Evolutionary conservation across 2,888 invertebrate genomes (phyloP), one percentile per base, ranked within the genome.

Genomic region (Nomada fabriciana): DNA sequence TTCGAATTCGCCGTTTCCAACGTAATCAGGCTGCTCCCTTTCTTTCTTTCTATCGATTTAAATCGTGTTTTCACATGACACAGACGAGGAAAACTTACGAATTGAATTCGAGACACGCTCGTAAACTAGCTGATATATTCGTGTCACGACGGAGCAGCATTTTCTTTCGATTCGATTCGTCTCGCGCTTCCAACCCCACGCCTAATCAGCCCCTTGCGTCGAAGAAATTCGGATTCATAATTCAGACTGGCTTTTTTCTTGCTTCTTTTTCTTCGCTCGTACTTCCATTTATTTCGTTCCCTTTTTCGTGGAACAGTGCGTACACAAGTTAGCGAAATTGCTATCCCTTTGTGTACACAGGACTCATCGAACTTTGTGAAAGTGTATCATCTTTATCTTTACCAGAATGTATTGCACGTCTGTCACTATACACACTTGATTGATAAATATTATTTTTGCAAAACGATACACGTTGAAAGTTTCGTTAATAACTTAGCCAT

Each of bases 201-300:
- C 82, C 83, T 91, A 93, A 92, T 92, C 91, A 92, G 86, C 86
- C 84, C 83, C 47, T 3, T 77, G 76, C 55, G 81, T 75, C 82
- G 86, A 91, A 90, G 89, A 90, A 91, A 91, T 93, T 93, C 91
- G 88, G 90, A 93, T 93, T 93, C 93, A 91, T 92, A 92, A 92
- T 92, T 90, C 88, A 88, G 86, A 87, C 64, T 82, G 64, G 72
- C 74, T 76, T 77, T 76, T 67, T 70, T 64, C 67, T 79, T 5
- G 7, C 1, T 36, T 7, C 5, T 36, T 36, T 36, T 36, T 69
- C 68, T 71, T 77, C 80, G 80, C 85, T 83, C 60, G 61, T 71
- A 11, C 7, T 1, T 59, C n/a, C 18, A 20, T 13, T 23, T 52
- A 73, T 80, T 85, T 76, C 80, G 29, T 71, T 42, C 69, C 50